Conservation (phyloP, 2,113 vertebrate species). For the Garra rufa region DNA sequence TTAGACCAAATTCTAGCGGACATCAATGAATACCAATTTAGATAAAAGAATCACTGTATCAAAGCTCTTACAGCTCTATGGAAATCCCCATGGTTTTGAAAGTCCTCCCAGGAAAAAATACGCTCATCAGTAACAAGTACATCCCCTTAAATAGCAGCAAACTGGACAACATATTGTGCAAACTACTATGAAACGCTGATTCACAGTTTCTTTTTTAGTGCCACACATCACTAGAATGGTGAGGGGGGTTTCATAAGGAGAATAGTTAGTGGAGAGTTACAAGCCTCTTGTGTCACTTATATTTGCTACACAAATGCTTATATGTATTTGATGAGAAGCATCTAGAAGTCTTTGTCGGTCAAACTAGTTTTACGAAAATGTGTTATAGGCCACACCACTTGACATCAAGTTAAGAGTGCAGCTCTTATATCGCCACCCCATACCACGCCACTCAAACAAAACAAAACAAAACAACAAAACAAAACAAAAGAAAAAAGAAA, state of each 20-base stretch:
- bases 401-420: background rate
- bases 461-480: constrained; percentile 22
- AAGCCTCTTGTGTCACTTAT: background rate
- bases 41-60: background rate
- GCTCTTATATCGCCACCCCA: constrained; percentile 49
- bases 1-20: background rate
- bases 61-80: background rate
- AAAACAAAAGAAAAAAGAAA: background rate
- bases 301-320: background rate
- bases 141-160: constrained; percentile 26
- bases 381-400: background rate
- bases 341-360: background rate
- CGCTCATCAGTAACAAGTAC: background rate
- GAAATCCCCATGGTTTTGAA: background rate
- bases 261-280: background rate
- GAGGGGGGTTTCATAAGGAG: background rate
- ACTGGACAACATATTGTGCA: background rate
- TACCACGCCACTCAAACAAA: constrained; percentile 58
- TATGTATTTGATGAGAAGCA: background rate
- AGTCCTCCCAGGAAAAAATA: background rate
- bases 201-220: background rate
- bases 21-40: background rate
- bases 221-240: background rate
- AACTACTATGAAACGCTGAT: background rate
- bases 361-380: background rate